Conservation (phyloP, 1,140 invertebrate species). For the Epicauta chinensis region DNA sequence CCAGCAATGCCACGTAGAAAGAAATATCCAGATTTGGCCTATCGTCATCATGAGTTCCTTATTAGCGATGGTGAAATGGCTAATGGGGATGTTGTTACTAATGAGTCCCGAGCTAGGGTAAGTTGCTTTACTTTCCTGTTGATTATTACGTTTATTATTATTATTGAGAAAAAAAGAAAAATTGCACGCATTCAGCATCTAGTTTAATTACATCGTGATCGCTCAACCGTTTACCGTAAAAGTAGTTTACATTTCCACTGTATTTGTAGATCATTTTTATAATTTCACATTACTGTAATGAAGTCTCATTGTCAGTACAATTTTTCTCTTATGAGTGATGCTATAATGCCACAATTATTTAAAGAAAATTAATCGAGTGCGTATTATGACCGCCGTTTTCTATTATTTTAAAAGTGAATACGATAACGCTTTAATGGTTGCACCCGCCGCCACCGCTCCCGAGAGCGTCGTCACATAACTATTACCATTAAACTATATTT, state of each 20-base stretch:
- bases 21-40: conserved; percentile 80
- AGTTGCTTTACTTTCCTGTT: conserved; percentile 23
- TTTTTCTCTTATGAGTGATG: no score
- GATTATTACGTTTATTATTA: conserved; percentile 9
- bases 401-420: conserved; percentile 1
- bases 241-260: conserved; percentile 12
- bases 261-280: conserved; percentile 2
- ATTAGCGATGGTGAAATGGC: conserved; percentile 51
- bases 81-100: conserved; percentile 45
- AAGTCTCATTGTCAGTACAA: background rate
- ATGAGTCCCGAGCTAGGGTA: conserved; percentile 52
- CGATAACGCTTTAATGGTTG: conserved; percentile 7
- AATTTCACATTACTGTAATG: conserved; percentile 2
- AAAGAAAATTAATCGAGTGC: conserved; percentile 1
- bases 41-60: conserved; percentile 75
- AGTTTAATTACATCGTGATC: conserved; percentile 6
- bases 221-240: conserved; percentile 11
- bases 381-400: conserved; percentile 9
- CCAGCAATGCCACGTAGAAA: conserved; percentile 76
- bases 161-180: conserved; percentile 3
- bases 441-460: conserved; percentile 14
- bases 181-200: conserved; percentile 20
- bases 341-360: no score
- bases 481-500: no score
- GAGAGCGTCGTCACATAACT: conserved; percentile 1